A percentile compares a stretch with the other conserved stretches of the same genome.
Evolutionary conservation across 2,797 vertebrate species (phyloP).

Genomic region (Novumbra hubbsi): DNA sequence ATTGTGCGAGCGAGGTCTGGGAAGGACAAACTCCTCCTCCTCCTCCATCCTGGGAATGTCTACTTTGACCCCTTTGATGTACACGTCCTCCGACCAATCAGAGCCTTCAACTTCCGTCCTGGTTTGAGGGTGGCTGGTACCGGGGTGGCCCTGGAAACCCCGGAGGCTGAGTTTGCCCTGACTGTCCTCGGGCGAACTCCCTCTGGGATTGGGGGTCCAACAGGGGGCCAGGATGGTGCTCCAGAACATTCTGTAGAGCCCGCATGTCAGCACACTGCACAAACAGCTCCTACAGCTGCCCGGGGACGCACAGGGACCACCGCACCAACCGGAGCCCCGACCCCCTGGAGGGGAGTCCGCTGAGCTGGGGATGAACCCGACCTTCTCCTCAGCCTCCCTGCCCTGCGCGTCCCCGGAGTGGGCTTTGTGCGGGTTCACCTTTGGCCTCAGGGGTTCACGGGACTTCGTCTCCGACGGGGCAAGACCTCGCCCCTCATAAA

Average conservation of each 20-base stretch:
- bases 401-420: constrained; percentile 74
- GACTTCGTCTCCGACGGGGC: constrained; percentile 56
- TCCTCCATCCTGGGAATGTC: constrained; percentile 79
- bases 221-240: constrained; percentile 73
- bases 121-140: constrained; percentile 40
- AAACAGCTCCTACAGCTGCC: constrained; percentile 78
- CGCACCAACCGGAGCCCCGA: constrained; percentile 74
- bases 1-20: constrained; percentile 27
- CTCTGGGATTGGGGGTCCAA: constrained; percentile 62
- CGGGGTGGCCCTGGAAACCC: background rate
- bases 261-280: constrained; percentile 88
- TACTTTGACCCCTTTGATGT: constrained; percentile 82
- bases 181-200: constrained; percentile 61
- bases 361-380: constrained; percentile 81
- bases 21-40: constrained; percentile 31
- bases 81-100: constrained; percentile 65
- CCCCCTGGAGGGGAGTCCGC: constrained; percentile 63
- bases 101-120: constrained; percentile 40
- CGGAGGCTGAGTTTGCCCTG: constrained; percentile 67
- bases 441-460: background rate
- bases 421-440: constrained; percentile 65
- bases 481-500: constrained; percentile 70
- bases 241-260: constrained; percentile 79
- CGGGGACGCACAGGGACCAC: constrained; percentile 76
- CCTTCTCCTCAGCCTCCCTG: constrained; percentile 68